Evolutionary conservation across 2,113 vertebrate species (phyloP), one percentile per base, ranked within the genome.

Genomic region (Nothocercus nigrocapillus): DNA sequence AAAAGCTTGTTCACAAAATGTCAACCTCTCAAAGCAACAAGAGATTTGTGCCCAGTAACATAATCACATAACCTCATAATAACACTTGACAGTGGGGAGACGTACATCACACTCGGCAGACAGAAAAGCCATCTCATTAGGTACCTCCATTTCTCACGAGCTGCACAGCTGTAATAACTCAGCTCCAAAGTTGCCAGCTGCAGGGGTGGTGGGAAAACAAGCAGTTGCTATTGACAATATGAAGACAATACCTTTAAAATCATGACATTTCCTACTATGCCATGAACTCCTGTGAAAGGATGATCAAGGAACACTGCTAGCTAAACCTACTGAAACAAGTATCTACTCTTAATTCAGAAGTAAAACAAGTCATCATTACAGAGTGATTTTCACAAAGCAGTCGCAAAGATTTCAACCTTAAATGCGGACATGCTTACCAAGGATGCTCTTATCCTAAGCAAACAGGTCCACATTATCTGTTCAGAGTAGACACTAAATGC

Each of bases 271-370:
- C n/a, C 34, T 49, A 49, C 49, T 11, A 24, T 67, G 61, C 30
- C 61, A 54, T 0, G 1, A 85, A 72, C 17, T 59, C 40, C 3
- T 5, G 42, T 0, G 0, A 51, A 88, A 44, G 14, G 36, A 64
- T 4, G 19, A 51, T 1, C 63, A 45, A 92, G n/a, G 67, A 88
- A 42, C 49, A 11, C 44, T 8, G 25, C 24, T 66, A 53, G 61
- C 45, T 82, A 22, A 67, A 86, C 12, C 13, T 4, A 32, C 49
- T 8, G 9, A 81, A 62, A 61, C 8, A 4, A 75, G 8, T 6
- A 67, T 21, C 8, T 16, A 11, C n/a, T 24, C 47, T 51, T 16
- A 58, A 38, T 8, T 74, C 59, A 47, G 12, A 14, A 53, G 4
- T 36, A 56, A 61, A 47, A 40, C 28, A 63, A 42, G 16, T 45